Percentiles rank a stretch among this genome's conserved stretches.
Evolutionary conservation across 2,888 invertebrate species (phyloP).

Genomic region (Andricus curvator): DNA sequence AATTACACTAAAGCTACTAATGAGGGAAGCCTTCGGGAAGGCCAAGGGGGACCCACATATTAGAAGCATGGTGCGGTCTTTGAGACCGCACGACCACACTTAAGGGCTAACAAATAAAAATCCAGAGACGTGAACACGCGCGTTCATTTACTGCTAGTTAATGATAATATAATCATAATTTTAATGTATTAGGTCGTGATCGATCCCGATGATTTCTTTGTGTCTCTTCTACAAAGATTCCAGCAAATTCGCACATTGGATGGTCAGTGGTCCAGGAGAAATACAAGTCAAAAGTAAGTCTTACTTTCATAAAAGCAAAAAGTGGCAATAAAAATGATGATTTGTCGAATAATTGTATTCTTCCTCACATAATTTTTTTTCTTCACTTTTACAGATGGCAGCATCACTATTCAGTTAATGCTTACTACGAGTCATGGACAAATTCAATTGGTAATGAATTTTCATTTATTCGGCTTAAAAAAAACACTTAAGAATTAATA

Average conservation of each 20-base stretch:
- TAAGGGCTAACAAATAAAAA: too few species aligned
- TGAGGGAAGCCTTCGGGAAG: too few species aligned
- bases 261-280: conserved; percentile 64
- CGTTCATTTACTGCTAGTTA: too few species aligned
- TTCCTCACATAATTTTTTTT: conserved; percentile 8
- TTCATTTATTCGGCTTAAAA: too few species aligned
- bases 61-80: too few species aligned
- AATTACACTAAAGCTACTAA: too few species aligned
- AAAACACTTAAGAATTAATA: background rate
- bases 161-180: background rate
- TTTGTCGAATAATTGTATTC: background rate
- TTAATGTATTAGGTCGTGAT: conserved; percentile 68
- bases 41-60: too few species aligned
- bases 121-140: too few species aligned
- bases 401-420: conserved; percentile 79
- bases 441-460: conserved; percentile 78
- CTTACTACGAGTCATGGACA: conserved; percentile 79
- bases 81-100: too few species aligned
- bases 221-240: conserved; percentile 76
- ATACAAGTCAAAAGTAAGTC: conserved; percentile 68
- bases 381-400: conserved; percentile 73
- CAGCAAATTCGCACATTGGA: conserved; percentile 71
- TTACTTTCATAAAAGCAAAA: too few species aligned
- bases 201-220: conserved; percentile 77
- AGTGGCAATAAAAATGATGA: too few species aligned